Base-by-base conservation (phyloP, 2,888 invertebrate genomes). In the Masnerella sp. region DNA sequence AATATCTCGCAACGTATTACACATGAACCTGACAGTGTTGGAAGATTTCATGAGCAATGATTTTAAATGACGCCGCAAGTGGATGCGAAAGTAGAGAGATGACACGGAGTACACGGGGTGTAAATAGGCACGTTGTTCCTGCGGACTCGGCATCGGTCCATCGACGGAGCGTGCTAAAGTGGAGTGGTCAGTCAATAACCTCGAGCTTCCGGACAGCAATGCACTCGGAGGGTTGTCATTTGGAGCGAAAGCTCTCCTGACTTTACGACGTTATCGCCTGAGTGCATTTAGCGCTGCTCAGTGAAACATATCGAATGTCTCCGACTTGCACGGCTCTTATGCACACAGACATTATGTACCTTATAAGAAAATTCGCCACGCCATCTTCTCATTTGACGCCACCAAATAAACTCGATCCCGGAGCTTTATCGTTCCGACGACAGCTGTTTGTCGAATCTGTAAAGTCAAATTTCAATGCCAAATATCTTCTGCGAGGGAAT, bases 181-280 rank as follows among this genome's bases (percentile, higher is more conserved):
- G 79, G 83, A 86, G 84, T 85, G 84, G 82, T 82, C 82, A 85
- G 85, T 85, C 85, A 86, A 86, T 85, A 84, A 84, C 83, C 80
- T 78, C 76, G 82, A 84, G 83, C 80, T 83, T 82, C 79, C 84
- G 83, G 80, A 78, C 80, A 77, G 74, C 81, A 81, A 79, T 83
- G 83, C 80, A 81, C 84, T 83, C 80, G 80, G 82, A 82, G 79
- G 82, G 78, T 83, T 85, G 86, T 85, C 86, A 85, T 85, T 85
- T 81, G 81, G 81, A 80, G 80, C 81, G 78, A 83, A 84, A 83
- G 84, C 83, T 81, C 83, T 80, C 69, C 78, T 78, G 78, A 80
- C 79, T 83, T 82, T 82, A 81, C 83, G 83, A 84, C 81, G 81
- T 82, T 84, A 82, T 83, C 81, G 80, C 77, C 80, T 77, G 77